Base-by-base conservation (phyloP, 2,797 vertebrate genomes). In the Botia almorhae region DNA sequence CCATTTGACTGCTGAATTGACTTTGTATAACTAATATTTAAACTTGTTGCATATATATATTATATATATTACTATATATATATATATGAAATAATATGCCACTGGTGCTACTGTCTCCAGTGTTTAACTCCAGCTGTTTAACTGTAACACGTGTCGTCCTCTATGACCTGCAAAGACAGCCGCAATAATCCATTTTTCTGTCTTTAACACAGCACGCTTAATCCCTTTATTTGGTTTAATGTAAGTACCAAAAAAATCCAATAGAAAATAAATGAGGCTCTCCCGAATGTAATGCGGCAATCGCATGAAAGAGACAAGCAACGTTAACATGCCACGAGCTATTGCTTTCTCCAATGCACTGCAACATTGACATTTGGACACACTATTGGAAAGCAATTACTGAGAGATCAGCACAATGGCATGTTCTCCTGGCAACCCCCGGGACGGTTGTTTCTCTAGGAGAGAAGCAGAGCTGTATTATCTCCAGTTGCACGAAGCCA, bases 221-320 rank as follows among this genome's bases (percentile, higher is more conserved):
- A 13, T 46, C 21, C 51, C 1, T 21, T 76, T 12, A 76, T 12
- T 29, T 67, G 29, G 61, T 39, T 64, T 23, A 23, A 53, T 56
- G 56, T 58, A 39, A 16, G 55, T 21, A 14, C 4, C 21, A 69
- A 69, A 73, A 73, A 76, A 84, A 86, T 80, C 70, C 83, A 87
- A 88, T 86, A 81, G 85, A 65, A 68, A 55, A 69, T 43, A 51
- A 60, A 75, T 65, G 78, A 86, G 82, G 80, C 82, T 78, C 39
- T 88, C 71, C 51, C 69, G 1, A 67, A 76, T 81, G 69, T 70
- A 74, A 58, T 16, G 0, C 74, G 90, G 90, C 17, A 90, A 91
- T 90, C 87, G 50, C 3, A 56, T 33, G 33, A 16, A 7, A 13
- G 39, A 23, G 8, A 58, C 10, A 2, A 58, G 21, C 56, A n/a